A percentile compares a stretch with the other conserved stretches of the same genome.
These are phyloP conservation scores for Drosophila barbarae DNA, from an alignment of 2,888 invertebrate species.

Conservation along the genomic window DNA sequence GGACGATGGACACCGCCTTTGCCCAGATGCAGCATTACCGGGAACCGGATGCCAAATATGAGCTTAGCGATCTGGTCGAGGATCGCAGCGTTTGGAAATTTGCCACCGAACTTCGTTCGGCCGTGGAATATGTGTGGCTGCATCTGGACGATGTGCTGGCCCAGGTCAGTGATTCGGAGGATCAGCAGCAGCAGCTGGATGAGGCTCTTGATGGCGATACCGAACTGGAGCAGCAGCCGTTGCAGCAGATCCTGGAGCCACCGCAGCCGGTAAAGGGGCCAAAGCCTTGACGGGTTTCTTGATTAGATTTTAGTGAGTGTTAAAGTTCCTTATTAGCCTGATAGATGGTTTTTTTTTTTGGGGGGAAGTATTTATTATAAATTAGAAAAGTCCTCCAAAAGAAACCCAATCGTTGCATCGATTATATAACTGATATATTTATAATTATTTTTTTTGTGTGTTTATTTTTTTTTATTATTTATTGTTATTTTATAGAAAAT, in stretches of 20 bases:
- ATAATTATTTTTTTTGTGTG: not conserved
- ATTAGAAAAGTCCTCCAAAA: too few relatives aligned
- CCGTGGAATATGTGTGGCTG: slow-evolving; percentile 50
- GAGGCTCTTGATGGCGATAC: too few relatives aligned
- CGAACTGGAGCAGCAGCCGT: too few relatives aligned
- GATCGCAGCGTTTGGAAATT: slow-evolving; percentile 59
- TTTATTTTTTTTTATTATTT: slow-evolving; percentile 5
- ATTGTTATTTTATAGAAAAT: slow-evolving; percentile 4
- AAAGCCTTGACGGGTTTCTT: too few relatives aligned
- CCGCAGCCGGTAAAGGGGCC: not conserved
- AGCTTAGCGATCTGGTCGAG: slow-evolving; percentile 39
- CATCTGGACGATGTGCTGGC: slow-evolving; percentile 49
- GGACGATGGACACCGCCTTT: slow-evolving; percentile 43
- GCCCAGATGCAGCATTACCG: slow-evolving; percentile 67
- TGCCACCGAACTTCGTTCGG: slow-evolving; percentile 45
- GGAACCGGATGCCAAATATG: slow-evolving; percentile 48
- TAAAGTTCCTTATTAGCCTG: not conserved
- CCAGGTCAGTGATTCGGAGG: slow-evolving; percentile 22
- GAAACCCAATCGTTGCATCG: slow-evolving; percentile 2
- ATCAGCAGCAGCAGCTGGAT: slow-evolving; percentile 22
- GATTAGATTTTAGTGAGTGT: not conserved
- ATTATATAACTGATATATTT: slow-evolving; percentile 5
- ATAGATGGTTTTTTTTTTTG: too few relatives aligned
- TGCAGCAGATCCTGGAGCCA: slow-evolving; percentile 12
- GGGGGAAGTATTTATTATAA: too few relatives aligned